These are phyloP conservation scores for Anarhynchus alexandrinus DNA, from an alignment of 2,113 vertebrate genomes.

Conservation along the genomic window DNA sequence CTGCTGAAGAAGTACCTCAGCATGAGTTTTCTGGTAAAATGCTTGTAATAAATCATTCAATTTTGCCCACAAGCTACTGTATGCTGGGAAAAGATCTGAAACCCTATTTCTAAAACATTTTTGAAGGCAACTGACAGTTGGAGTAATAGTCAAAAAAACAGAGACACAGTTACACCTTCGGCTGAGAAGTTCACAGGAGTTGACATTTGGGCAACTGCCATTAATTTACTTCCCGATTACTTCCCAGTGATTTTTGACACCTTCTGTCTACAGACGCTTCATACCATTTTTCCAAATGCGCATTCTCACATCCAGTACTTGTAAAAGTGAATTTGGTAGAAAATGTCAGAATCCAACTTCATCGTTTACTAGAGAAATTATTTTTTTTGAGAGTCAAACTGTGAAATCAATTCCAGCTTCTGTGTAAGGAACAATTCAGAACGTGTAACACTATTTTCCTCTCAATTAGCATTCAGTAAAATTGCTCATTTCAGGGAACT, in stretches of 20 bases:
- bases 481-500: neutral
- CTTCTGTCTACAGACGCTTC: neutral
- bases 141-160: neutral
- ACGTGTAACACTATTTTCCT: neutral
- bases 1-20: slow-evolving; percentile 22
- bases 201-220: slow-evolving; percentile 15
- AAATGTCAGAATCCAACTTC: neutral
- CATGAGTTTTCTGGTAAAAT: slow-evolving; percentile 47
- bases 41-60: slow-evolving; percentile 61
- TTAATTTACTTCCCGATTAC: slow-evolving; percentile 30
- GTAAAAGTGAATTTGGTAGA: neutral
- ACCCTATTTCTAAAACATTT: slow-evolving; percentile 37
- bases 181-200: neutral
- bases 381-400: neutral
- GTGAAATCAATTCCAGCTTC: neutral
- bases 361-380: neutral
- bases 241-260: slow-evolving; percentile 17
- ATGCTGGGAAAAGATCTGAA: slow-evolving; percentile 40
- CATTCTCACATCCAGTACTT: neutral
- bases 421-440: neutral
- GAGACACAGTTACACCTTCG: neutral
- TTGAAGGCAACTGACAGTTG: slow-evolving; percentile 7
- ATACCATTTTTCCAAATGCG: neutral
- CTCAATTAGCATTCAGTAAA: neutral
- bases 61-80: slow-evolving; percentile 49